phyloP scores from a whole-genome alignment of 2,797 vertebrate genomes.

The Lutjanus campechanus region DNA sequence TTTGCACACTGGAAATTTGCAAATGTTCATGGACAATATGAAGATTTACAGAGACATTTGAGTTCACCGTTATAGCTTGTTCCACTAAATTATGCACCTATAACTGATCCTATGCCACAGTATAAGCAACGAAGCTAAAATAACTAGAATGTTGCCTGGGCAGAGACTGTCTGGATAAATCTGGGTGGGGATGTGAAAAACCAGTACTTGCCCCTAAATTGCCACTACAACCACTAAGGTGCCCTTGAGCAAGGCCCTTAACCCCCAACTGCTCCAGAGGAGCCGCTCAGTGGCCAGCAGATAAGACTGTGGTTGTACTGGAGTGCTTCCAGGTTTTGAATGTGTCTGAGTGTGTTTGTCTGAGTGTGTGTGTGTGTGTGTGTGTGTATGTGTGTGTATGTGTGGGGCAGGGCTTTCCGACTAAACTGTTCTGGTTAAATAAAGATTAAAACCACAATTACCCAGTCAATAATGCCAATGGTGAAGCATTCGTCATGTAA shows the following conservation, averaged over 20 bases:
- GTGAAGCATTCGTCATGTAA: constrained; percentile 6
- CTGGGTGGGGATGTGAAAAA: constrained; percentile 1
- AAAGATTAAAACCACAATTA: constrained; percentile 47
- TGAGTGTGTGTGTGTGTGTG: constrained; percentile 1
- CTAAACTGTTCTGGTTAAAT: constrained; percentile 35
- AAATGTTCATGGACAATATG: not conserved
- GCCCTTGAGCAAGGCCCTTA: constrained; percentile 50
- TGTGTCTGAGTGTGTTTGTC: not conserved
- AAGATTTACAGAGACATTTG: not conserved
- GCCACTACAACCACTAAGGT: constrained; percentile 8
- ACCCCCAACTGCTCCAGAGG: constrained; percentile 35
- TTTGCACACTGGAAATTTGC: not conserved
- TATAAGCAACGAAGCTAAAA: constrained; percentile 16
- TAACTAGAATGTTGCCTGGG: not conserved
- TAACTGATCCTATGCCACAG: not conserved
- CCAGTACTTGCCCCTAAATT: not conserved
- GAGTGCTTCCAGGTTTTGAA: constrained; percentile 19
- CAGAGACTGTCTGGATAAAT: constrained; percentile 13
- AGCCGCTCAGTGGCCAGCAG: constrained; percentile 22
- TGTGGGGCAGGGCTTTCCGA: constrained; percentile 1
- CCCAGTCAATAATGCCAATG: constrained; percentile 32
- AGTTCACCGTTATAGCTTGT: not conserved
- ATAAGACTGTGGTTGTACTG: not conserved
- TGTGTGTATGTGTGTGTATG: not conserved
- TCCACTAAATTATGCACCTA: not conserved